phyloP scores from a whole-genome alignment of 2,113 vertebrate species.

The Zapornia atra region DNA sequence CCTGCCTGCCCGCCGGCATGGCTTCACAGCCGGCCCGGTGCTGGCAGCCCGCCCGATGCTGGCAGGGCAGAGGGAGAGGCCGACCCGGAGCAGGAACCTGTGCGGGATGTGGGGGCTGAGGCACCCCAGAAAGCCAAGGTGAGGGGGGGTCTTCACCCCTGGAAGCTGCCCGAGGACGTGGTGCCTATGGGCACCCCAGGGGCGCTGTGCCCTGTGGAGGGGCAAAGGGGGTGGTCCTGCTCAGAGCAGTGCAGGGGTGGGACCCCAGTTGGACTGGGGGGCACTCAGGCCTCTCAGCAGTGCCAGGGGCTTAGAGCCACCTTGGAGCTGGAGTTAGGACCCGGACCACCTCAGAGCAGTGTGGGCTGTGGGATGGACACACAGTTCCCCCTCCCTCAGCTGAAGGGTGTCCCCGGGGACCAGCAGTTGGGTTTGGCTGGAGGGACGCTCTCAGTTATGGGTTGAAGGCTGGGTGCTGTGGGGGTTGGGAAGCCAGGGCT shows the following conservation, averaged over 20 bases:
- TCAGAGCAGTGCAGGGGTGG: no score
- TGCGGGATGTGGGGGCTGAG: conserved; percentile 85
- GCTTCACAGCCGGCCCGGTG: not conserved
- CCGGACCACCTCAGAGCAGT: not conserved
- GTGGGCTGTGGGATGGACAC: no score
- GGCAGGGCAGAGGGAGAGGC: not conserved
- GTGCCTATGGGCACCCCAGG: not conserved
- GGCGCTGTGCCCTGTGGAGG: not conserved
- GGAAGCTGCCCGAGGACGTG: not conserved
- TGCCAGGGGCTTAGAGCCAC: no score
- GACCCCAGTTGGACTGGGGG: not conserved
- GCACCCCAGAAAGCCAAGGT: conserved; percentile 76
- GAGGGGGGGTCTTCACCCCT: not conserved
- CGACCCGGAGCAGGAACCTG: conserved; percentile 85
- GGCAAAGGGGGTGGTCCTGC: rapidly evolving
- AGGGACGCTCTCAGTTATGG: not conserved
- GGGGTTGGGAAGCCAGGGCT: not conserved
- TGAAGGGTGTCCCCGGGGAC: not conserved
- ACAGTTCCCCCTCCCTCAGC: not conserved
- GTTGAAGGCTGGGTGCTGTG: not conserved
- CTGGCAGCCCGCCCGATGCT: rapidly evolving
- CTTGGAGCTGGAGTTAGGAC: no score
- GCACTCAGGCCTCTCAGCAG: not conserved
- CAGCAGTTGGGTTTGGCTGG: not conserved
- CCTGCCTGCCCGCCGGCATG: conserved; percentile 74